phyloP scores from a whole-genome alignment of 2,113 vertebrate genomes.

The Lagopus leucura region DNA sequence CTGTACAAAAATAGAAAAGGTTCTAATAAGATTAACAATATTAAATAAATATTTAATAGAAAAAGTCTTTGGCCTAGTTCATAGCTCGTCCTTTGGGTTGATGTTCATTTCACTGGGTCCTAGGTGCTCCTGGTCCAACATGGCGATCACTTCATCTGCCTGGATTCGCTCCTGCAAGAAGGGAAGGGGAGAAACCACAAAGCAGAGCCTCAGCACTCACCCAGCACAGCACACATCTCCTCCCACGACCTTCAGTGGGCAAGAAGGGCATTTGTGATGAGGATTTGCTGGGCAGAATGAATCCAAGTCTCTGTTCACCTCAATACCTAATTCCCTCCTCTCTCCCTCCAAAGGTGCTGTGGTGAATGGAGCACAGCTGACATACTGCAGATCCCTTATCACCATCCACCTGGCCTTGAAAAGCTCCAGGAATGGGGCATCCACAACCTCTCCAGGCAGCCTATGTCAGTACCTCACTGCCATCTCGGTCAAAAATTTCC shows the following conservation, averaged over 20 bases:
- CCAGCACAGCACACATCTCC: background rate
- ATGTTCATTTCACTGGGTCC: constrained; percentile 79
- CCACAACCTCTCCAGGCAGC: no score
- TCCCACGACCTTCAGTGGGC: background rate
- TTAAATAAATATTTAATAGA: constrained; percentile 92
- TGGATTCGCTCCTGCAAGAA: constrained; percentile 90
- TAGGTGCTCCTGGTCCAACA: constrained; percentile 81
- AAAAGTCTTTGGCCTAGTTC: constrained; percentile 69
- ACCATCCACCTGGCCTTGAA: no score
- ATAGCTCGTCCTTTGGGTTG: constrained; percentile 96
- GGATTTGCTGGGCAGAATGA: background rate
- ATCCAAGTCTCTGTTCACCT: background rate
- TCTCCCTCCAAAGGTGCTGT: background rate
- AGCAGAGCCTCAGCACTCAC: background rate
- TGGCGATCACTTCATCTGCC: constrained; percentile 91
- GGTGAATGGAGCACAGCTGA: background rate
- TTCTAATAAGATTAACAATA: constrained; percentile 88
- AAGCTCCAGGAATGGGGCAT: no score
- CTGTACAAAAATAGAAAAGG: constrained; percentile 95
- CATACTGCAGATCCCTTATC: background rate
- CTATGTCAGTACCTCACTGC: no score
- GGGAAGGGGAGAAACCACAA: background rate
- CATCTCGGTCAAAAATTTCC: no score
- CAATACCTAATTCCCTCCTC: background rate
- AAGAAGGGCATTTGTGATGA: background rate